Evolutionary conservation across 2,113 vertebrate genomes (phyloP).

Genomic region (Alces alces): DNA sequence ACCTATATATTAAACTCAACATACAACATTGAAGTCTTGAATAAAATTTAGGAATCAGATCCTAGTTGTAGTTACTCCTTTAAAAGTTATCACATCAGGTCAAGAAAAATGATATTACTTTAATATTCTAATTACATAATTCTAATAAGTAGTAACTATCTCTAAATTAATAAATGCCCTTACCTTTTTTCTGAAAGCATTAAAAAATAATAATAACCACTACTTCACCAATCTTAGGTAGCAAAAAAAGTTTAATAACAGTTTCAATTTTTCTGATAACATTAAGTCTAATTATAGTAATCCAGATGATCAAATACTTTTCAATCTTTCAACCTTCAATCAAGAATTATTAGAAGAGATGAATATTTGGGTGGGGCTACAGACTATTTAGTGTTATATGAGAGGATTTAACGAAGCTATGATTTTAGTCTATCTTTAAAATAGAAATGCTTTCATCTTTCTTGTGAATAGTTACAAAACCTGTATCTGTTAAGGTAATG

Average conservation of each 20-base stretch:
- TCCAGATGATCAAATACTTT: constrained; percentile 55
- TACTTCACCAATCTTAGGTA: background rate
- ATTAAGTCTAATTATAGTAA: constrained; percentile 67
- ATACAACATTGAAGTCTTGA: background rate
- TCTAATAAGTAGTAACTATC: constrained; percentile 32
- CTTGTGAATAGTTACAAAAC: constrained; percentile 52
- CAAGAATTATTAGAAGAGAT: constrained; percentile 47
- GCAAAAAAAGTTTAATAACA: constrained; percentile 41
- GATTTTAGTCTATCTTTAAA: constrained; percentile 54
- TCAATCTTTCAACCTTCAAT: constrained; percentile 64
- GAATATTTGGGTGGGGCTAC: constrained; percentile 40
- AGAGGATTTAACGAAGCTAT: constrained; percentile 44
- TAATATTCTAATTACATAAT: background rate
- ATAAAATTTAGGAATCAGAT: constrained; percentile 33
- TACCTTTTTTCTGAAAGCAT: background rate
- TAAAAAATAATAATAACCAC: constrained; percentile 22
- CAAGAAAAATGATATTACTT: constrained; percentile 7
- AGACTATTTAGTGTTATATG: constrained; percentile 47
- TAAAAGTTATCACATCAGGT: background rate
- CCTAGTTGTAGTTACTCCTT: background rate
- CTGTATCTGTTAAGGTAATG: constrained; percentile 39
- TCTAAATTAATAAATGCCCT: constrained; percentile 23
- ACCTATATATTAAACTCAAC: background rate
- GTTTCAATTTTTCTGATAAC: constrained; percentile 67
- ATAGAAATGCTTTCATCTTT: constrained; percentile 55